Base-by-base conservation (phyloP, 2,888 invertebrate species). In the Drosophila birchii region DNA sequence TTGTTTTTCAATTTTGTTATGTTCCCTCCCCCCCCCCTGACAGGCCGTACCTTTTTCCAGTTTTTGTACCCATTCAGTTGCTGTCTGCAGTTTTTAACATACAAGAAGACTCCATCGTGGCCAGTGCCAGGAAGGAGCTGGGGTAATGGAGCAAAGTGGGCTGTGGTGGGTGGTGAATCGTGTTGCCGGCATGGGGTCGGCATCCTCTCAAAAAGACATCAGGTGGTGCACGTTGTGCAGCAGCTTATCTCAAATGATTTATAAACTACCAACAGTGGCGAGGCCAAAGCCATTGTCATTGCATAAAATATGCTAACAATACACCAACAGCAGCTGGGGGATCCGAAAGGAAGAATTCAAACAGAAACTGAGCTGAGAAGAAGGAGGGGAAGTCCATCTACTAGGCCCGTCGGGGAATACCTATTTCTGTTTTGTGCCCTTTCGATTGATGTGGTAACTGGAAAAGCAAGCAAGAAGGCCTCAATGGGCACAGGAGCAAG, bases 161-260 rank as follows among this genome's bases (percentile, higher is more conserved):
- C 29, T 56, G 45, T 4, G 45, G 55, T 36, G 44, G 36, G 29
- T 41, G 36, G 29, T 41, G 55, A 49, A 39, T 49, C 56, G 43
- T 56, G 58, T 39, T 39, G 26, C 49, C n/a, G 62, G 54, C 53
- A 53, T 66, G 68, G 66, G 74, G 79, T 78, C 73, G 80, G 75
- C 79, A 75, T 87, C 83, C 88, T 88, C 79, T 88, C 77, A 83
- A 86, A 86, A 73, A 70, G 86, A 82, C 91, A 91, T 91, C 91
- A 91, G 91, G 91, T 91, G 91, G 89, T 90, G 90, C 90, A 89
- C 83, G 89, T 81, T 91, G 91, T 90, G 86, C 88, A 79, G 81
- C 83, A 91, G 91, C 91, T 91, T 91, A 91, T 90, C 91, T 91
- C 86, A 86, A 90, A 91, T 91, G 91, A 91, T 91, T 91, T 91